Conservation (phyloP, 2,888 invertebrate genomes). For the Piscicola geometra region DNA sequence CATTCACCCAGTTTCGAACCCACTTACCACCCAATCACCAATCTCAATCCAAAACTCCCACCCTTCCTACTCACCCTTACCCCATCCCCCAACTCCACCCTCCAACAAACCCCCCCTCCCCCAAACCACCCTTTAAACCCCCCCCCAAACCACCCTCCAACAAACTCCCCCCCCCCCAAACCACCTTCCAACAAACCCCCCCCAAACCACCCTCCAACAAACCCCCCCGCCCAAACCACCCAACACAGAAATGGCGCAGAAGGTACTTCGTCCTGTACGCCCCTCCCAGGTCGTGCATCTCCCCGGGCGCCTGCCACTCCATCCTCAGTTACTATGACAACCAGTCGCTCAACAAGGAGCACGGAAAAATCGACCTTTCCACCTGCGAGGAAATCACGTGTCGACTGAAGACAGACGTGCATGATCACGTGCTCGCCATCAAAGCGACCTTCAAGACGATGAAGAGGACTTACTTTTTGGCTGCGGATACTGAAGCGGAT, state of each 20-base stretch:
- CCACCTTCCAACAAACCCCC: neutral
- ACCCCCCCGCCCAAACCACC: neutral
- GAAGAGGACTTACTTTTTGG: conserved; percentile 84
- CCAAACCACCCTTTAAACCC: neutral
- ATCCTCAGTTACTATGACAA: conserved; percentile 83
- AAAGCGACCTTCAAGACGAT: conserved; percentile 49
- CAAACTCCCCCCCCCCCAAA: neutral
- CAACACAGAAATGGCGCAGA: conserved; percentile 20
- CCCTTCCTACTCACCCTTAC: too few species aligned
- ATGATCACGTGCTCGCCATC: conserved; percentile 50
- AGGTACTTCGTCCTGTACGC: conserved; percentile 27
- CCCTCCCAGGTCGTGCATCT: conserved; percentile 14
- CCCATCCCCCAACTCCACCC: too few species aligned
- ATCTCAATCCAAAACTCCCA: too few species aligned
- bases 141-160: neutral
- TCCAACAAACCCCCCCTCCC: neutral
- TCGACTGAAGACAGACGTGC: conserved; percentile 50
- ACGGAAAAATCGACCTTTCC: conserved; percentile 73
- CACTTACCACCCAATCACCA: too few species aligned
- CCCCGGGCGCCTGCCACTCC: conserved; percentile 77
- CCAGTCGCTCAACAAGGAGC: conserved; percentile 49
- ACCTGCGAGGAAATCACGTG: conserved; percentile 84
- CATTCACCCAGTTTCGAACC: too few species aligned
- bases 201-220: neutral
- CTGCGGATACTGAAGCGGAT: conserved; percentile 82